Evolutionary conservation across 2,888 invertebrate genomes (phyloP).

Genomic region (Kuschelorhynchus macadamiae): DNA sequence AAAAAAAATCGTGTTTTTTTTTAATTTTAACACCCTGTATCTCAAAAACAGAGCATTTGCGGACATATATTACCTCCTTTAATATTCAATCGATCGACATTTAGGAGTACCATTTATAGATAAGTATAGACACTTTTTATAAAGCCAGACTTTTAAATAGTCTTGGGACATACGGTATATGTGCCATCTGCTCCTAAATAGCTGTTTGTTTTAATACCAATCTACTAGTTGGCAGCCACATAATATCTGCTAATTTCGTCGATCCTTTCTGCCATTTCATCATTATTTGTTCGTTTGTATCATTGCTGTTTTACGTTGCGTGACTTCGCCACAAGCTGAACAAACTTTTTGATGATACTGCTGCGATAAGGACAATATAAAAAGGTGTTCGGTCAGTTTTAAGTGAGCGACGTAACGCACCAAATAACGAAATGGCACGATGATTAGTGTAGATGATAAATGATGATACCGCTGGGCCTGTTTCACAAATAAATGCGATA

Average conservation of each 20-base stretch:
- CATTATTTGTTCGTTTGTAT: constrained; percentile 30
- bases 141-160: too few relatives aligned
- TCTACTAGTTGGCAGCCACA: background rate
- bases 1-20: too few relatives aligned
- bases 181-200: too few relatives aligned
- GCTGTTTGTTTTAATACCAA: constrained; percentile 18
- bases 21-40: too few relatives aligned
- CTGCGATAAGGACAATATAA: constrained; percentile 24
- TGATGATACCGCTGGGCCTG: constrained; percentile 24
- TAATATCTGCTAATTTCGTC: background rate
- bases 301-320: constrained; percentile 30
- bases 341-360: constrained; percentile 37
- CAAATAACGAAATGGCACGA: constrained; percentile 32
- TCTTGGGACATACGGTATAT: too few relatives aligned
- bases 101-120: too few relatives aligned
- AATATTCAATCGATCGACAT: too few relatives aligned
- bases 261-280: constrained; percentile 18
- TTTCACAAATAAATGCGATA: constrained; percentile 21
- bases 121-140: too few relatives aligned
- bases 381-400: constrained; percentile 32
- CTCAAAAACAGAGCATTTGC: too few relatives aligned
- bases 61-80: too few relatives aligned
- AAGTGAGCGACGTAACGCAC: constrained; percentile 26
- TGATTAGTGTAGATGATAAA: constrained; percentile 27
- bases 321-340: constrained; percentile 35